Conservation (phyloP, 2,888 invertebrate species). For the Hydropsyche betteni region DNA sequence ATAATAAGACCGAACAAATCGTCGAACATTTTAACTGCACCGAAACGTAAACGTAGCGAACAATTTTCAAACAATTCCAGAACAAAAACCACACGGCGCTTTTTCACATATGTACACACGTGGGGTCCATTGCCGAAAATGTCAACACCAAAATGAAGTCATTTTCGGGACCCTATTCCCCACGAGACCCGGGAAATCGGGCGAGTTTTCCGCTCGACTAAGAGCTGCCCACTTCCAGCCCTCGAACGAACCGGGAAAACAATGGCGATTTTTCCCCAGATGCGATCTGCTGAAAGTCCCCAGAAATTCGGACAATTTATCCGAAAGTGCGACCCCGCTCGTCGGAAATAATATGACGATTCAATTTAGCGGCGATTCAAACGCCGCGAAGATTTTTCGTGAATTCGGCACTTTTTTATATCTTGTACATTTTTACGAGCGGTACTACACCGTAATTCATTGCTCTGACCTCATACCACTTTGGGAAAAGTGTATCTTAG, state of each 20-base stretch:
- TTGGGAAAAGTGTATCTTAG: background rate
- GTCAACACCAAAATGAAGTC: slow-evolving; percentile 19
- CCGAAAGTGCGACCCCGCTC: too few relatives aligned
- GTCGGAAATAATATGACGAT: background rate
- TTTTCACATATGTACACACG: too few relatives aligned
- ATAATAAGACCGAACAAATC: too few relatives aligned
- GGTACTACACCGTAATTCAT: background rate
- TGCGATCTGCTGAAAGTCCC: background rate
- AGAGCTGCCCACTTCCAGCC: background rate
- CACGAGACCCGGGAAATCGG: slow-evolving; percentile 10
- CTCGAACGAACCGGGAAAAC: background rate
- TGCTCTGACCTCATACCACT: slow-evolving; percentile 1
- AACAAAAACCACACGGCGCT: too few relatives aligned
- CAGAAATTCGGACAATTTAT: background rate
- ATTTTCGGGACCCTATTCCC: slow-evolving; percentile 16
- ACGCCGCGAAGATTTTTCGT: background rate
- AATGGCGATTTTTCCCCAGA: background rate
- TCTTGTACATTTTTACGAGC: background rate
- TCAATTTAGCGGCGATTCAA: background rate
- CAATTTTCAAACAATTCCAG: too few relatives aligned
- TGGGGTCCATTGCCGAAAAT: slow-evolving; percentile 9
- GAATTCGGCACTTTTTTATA: background rate
- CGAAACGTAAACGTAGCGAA: too few relatives aligned
- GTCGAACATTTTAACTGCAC: too few relatives aligned
- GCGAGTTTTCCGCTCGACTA: slow-evolving; percentile 25